Percentiles rank a stretch among this genome's conserved stretches.
These are phyloP conservation scores for Drosophila differens DNA, from an alignment of 2,888 invertebrate species.

Conservation along the genomic window DNA sequence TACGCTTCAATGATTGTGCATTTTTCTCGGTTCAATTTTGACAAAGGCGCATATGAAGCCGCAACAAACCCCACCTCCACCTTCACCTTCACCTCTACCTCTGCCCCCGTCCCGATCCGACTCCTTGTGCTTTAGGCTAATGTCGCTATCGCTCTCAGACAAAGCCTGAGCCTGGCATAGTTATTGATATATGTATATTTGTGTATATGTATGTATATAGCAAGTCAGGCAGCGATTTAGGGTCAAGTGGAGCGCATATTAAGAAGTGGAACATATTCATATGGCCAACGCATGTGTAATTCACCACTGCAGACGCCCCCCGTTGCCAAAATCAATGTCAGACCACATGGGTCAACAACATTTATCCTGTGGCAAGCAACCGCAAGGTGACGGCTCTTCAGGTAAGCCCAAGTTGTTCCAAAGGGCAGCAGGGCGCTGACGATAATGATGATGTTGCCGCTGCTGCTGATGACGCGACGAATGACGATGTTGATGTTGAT, in stretches of 20 bases:
- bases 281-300: conserved; percentile 10
- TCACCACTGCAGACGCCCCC: not conserved
- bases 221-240: conserved; percentile 52
- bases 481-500: not conserved
- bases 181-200: not conserved
- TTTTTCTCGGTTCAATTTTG: conserved; percentile 74
- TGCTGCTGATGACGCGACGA: not conserved
- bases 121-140: conserved; percentile 60
- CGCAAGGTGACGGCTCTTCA: conserved; percentile 56
- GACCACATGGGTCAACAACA: conserved; percentile 73
- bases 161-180: conserved; percentile 1
- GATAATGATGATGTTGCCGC: not conserved
- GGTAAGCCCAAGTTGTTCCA: conserved; percentile 23
- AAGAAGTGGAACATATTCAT: conserved; percentile 1
- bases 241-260: conserved; percentile 55
- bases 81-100: not conserved
- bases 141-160: conserved; percentile 33
- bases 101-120: not conserved
- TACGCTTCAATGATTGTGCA: conserved; percentile 78
- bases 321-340: conserved; percentile 28
- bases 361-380: conserved; percentile 46
- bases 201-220: not conserved
- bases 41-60: conserved; percentile 54
- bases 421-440: not conserved
- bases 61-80: not conserved